Evolutionary conservation across 2,797 vertebrate species (phyloP), one percentile per base, ranked within the genome.

Genomic region (Thripadectes ignobilis): DNA sequence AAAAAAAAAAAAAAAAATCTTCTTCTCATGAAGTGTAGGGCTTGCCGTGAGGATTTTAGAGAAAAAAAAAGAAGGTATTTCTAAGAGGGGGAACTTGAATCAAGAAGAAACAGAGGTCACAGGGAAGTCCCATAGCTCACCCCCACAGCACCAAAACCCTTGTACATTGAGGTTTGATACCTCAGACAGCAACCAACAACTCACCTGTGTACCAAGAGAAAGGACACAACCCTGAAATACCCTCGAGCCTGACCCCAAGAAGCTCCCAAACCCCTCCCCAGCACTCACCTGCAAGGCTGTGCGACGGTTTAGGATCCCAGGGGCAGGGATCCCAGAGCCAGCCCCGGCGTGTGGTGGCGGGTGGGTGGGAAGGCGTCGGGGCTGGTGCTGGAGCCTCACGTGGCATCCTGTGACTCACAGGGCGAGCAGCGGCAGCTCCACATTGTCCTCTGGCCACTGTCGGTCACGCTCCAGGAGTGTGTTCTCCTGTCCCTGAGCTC

Each of bases 391-490:
- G 21, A 18, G 32, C 85, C 69, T 94, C 65, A 89, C 89, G 82
- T 67, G 90, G 59, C 79, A 21, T 6, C 16, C 5, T 36, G 52
- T 93, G 96, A 96, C 79, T 96, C 95, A 95, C 29, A 2, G 69
- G 5, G 0, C 8, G 49, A 65, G 75, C 5, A 0, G 48, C 0
- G 0, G 46, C 1, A 0, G 61, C 85, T 68, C 66, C 2, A 0
- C 0, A 0, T 2, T 3, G 0, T 29, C 38, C 38, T 75, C 54
- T 0, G 8, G 43, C 20, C 26, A 1, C 29, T 0, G 0, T 9
- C 2, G 0, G 19, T 9, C 21, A 1, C 4, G 0, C 39, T 55
- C 24, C 54, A 8, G 49, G 26, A 0, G 0, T 2, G 0, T 3
- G 52, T 17, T 7, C n/a, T 24, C 0, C 0, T 6, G 22, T 24